A percentile compares a stretch with the other conserved stretches of the same genome.
These are phyloP conservation scores for Accipiter virgatus DNA, from an alignment of 2,113 vertebrate genomes.

Conservation along the genomic window DNA sequence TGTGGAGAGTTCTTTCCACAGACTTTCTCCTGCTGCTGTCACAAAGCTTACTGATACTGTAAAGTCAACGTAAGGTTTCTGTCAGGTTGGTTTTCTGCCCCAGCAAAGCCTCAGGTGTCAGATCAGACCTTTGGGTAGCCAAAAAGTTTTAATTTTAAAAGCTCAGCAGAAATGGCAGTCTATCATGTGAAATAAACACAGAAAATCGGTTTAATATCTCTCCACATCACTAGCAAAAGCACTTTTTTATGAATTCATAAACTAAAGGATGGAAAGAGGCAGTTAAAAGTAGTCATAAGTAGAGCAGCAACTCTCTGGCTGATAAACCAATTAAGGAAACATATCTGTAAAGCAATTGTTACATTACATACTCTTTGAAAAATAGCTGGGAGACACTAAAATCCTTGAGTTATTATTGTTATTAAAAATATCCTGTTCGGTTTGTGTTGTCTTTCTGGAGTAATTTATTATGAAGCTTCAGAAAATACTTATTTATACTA, in stretches of 20 bases:
- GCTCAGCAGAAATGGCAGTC: neutral
- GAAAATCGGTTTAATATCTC: neutral
- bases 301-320: neutral
- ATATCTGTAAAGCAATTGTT: neutral
- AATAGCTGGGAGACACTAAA: neutral
- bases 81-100: neutral
- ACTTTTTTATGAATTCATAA: neutral
- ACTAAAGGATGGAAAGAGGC: neutral
- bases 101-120: constrained; percentile 1
- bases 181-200: neutral
- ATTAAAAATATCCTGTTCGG: neutral
- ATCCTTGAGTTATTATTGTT: neutral
- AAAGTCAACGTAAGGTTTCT: neutral
- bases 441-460: neutral
- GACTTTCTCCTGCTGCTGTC: neutral
- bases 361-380: neutral
- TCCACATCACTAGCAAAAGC: neutral
- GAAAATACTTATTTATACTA: neutral
- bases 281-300: neutral
- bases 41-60: neutral
- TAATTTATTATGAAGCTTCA: neutral
- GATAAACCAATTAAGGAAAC: neutral
- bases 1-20: neutral
- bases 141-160: neutral
- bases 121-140: constrained; percentile 9